Evolutionary conservation across 2,797 vertebrate genomes (phyloP).

Genomic region (Bovichtus variegatus): DNA sequence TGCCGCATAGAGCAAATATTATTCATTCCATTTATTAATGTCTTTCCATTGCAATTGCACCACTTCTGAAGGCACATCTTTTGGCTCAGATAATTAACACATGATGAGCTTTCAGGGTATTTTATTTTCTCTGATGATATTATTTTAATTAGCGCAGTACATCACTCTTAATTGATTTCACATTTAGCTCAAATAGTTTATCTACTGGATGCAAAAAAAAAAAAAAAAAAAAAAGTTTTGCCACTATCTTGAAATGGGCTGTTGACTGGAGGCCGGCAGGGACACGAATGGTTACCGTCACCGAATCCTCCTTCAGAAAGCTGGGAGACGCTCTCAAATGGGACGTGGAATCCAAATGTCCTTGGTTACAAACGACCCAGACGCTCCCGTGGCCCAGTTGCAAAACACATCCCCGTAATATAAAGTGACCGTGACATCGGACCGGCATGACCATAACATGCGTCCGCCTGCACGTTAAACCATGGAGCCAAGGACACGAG

Average conservation of each 20-base stretch:
- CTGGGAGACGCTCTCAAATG: neutral
- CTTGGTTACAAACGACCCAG: slow-evolving; percentile 33
- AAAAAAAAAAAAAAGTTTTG: neutral
- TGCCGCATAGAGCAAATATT: no score
- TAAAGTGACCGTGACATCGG: slow-evolving; percentile 52
- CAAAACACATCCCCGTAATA: slow-evolving; percentile 12
- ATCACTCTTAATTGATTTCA: neutral
- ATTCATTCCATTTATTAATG: no score
- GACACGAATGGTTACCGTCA: neutral
- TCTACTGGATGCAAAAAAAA: neutral
- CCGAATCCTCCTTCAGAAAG: neutral
- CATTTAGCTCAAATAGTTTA: neutral
- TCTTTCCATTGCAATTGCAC: no score
- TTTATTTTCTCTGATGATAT: no score
- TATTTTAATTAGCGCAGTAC: no score
- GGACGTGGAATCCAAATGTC: neutral
- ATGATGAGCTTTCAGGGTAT: neutral
- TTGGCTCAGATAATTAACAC: neutral
- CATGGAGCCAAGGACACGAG: slow-evolving; percentile 21
- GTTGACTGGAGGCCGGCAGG: neutral
- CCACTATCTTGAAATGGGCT: neutral
- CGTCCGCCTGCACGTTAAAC: slow-evolving; percentile 42
- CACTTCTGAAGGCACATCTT: no score
- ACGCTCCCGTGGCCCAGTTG: neutral
- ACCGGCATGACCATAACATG: slow-evolving; percentile 10